Percentiles rank a stretch among this genome's conserved stretches.
Conservation (phyloP, 1,140 invertebrate genomes). For the Atta cephalotes region DNA sequence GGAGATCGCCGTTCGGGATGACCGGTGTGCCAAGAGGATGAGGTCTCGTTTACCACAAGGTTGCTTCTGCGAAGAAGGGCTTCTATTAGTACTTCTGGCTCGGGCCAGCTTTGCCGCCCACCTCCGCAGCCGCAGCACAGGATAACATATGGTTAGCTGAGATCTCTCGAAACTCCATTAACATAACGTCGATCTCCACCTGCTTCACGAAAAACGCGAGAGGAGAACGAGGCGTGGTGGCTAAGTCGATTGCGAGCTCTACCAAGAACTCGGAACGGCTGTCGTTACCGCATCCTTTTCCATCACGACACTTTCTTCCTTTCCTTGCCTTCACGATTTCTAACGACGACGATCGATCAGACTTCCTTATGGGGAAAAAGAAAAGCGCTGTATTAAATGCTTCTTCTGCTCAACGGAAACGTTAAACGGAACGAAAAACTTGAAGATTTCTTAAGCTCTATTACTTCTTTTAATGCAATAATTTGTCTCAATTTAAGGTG, state of each 20-base stretch:
- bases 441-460: neutral
- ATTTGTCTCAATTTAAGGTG: constrained; percentile 22
- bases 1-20: constrained; percentile 61
- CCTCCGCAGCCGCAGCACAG: constrained; percentile 47
- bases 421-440: constrained; percentile 49
- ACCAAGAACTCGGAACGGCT: constrained; percentile 27
- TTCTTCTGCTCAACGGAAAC: constrained; percentile 11
- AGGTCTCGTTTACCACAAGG: constrained; percentile 65
- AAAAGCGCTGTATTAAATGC: constrained; percentile 41
- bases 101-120: constrained; percentile 49
- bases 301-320: constrained; percentile 20
- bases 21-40: constrained; percentile 60
- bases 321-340: constrained; percentile 7
- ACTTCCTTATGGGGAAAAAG: constrained; percentile 22
- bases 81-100: constrained; percentile 73
- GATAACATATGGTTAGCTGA: constrained; percentile 81
- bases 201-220: constrained; percentile 75
- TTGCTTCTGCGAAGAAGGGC: constrained; percentile 70
- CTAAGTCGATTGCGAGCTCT: constrained; percentile 37
- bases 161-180: constrained; percentile 76
- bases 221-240: constrained; percentile 16
- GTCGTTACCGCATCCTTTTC: constrained; percentile 43
- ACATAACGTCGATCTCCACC: constrained; percentile 80
- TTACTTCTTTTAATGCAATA: constrained; percentile 7
- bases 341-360: constrained; percentile 44